These are phyloP conservation scores for Gnathonemus echidnorhynchus DNA, from an alignment of 2,113 vertebrate species.

Conservation along the genomic window DNA sequence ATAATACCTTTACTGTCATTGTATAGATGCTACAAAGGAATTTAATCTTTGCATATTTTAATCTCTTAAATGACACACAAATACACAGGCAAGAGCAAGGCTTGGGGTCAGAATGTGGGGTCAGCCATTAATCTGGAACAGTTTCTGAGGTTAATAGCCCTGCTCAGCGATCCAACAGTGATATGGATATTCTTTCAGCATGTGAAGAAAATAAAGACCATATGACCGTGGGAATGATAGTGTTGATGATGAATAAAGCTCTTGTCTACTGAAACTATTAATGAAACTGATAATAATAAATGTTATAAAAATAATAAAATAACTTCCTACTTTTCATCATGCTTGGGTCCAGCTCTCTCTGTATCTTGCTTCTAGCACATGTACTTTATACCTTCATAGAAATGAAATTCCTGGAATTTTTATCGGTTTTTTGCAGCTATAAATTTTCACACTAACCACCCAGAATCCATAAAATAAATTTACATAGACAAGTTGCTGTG, in stretches of 20 bases:
- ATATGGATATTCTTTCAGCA: neutral
- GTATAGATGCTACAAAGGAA: neutral
- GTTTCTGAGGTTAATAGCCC: neutral
- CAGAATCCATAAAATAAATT: neutral
- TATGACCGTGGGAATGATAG: neutral
- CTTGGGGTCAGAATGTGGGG: neutral
- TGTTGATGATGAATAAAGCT: neutral
- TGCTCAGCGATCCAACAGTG: neutral
- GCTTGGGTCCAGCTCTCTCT: neutral
- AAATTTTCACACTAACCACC: neutral
- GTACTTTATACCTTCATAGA: neutral
- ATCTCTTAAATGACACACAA: neutral
- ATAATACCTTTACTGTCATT: neutral
- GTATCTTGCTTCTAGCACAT: neutral
- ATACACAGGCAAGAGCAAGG: neutral
- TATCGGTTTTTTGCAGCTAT: neutral
- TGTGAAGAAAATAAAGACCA: neutral
- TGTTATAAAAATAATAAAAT: neutral
- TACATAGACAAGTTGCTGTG: neutral
- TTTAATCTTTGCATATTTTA: neutral
- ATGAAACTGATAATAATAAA: neutral
- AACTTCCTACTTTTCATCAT: neutral
- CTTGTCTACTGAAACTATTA: neutral
- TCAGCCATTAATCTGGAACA: neutral
- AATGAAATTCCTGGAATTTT: neutral